A percentile compares a stretch with the other conserved stretches of the same genome.
Conservation (phyloP, 1,140 invertebrate genomes). For the Paraescarpia echinospica region DNA sequence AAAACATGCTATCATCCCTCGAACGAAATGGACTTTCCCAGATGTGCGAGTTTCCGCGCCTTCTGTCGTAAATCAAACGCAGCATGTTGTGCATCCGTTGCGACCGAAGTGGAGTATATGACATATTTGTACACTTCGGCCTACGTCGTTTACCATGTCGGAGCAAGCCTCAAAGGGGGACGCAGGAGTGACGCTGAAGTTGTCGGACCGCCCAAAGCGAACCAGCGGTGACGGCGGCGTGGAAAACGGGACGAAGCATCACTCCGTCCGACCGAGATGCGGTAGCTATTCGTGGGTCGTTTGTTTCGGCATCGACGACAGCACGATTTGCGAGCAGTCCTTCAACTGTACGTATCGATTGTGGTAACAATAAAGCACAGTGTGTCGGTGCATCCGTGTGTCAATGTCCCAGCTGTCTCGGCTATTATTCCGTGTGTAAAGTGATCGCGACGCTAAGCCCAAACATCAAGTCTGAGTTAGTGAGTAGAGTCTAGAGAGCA, state of each 20-base stretch:
- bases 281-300: not conserved
- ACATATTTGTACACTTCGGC: not conserved
- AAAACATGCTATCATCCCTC: not conserved
- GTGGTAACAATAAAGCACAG: not conserved
- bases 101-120: not conserved
- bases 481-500: not conserved
- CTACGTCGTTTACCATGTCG: not conserved
- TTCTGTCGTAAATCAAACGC: not conserved
- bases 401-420: not conserved
- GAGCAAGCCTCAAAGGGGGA: not conserved
- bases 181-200: not conserved
- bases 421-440: not conserved
- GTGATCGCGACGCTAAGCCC: not conserved
- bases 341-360: slow-evolving; percentile 1
- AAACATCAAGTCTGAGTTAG: not conserved
- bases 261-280: not conserved
- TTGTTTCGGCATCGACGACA: not conserved
- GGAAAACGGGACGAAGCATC: not conserved
- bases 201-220: not conserved
- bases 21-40: not conserved
- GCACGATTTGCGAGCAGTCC: not conserved
- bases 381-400: not conserved
- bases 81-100: not conserved
- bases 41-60: not conserved
- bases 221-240: not conserved